Evolutionary conservation across 2,113 vertebrate genomes (phyloP), one percentile per base, ranked within the genome.

Genomic region (Cettia cetti): DNA sequence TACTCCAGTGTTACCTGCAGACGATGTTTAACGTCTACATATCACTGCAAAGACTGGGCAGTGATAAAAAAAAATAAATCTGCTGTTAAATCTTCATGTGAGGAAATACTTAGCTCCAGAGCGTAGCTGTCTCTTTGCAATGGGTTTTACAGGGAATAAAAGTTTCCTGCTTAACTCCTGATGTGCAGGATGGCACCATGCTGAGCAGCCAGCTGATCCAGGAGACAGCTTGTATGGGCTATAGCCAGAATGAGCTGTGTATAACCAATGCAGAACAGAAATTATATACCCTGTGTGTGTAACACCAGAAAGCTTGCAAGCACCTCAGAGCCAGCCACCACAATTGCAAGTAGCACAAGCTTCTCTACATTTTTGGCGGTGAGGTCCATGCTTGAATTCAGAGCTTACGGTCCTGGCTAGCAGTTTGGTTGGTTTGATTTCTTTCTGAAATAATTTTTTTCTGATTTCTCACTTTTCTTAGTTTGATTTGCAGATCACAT

Each of bases 351-450:
- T 7, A 79, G 57, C 59, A 23, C 17, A 39, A 71, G 49, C 49
- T 63, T 14, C 40, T 82, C 37, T 27, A 1, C 10, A 1, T 53
- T 77, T 84, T 57, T 82, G 72, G 40, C 0, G 0, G 14, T 22
- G 45, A 76, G 33, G 18, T 50, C 50, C 26, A 1, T 0, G 0
- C 50, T 75, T 74, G 59, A 85, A 61, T 92, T 69, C 15, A 23
- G 70, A 57, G 45, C 15, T 82, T 45, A 7, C 4, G 15, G 54
- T 56, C 31, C 64, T 59, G 63, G 47, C 39, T 50, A 59, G 27
- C 23, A 81, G 14, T 64, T 94, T 72, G 56, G 76, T 54, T 3
- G 6, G 33, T 60, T 44, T 1, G 27, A 49, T 44, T 77, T 64
- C 23, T 57, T 57, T 84, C 26, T 53, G 15, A 39, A 78, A 15